Evolutionary conservation across 1,140 invertebrate genomes (phyloP).

Genomic region (Rhagoletis zephyria): DNA sequence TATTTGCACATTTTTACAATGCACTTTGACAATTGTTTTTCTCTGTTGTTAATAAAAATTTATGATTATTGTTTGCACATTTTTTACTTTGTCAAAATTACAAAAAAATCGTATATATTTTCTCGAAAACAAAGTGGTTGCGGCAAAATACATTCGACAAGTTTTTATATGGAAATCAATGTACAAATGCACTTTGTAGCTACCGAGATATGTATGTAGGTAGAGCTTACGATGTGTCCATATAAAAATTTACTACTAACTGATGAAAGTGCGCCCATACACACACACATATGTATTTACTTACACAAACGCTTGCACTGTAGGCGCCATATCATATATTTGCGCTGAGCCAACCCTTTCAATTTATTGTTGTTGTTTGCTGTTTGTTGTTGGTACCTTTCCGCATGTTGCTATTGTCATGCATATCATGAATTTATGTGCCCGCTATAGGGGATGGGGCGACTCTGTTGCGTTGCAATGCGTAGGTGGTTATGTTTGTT

Average conservation of each 20-base stretch:
- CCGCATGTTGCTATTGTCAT: slow-evolving; percentile 40
- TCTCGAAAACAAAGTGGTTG: neutral
- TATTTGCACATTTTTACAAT: slow-evolving; percentile 46
- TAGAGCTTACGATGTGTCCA: neutral
- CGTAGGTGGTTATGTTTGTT: slow-evolving; percentile 32
- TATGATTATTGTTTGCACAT: slow-evolving; percentile 55
- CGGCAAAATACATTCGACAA: neutral
- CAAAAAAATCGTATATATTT: slow-evolving; percentile 8
- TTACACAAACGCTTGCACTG: neutral
- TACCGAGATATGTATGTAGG: neutral
- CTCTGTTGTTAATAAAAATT: slow-evolving; percentile 54
- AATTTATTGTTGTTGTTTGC: slow-evolving; percentile 26
- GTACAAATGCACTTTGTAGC: neutral
- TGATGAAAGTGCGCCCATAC: neutral
- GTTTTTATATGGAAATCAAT: neutral
- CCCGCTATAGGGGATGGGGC: neutral
- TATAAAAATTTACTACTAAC: neutral
- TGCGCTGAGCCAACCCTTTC: slow-evolving; percentile 37
- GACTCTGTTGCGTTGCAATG: neutral
- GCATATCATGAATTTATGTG: slow-evolving; percentile 47
- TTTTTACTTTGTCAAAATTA: slow-evolving; percentile 53
- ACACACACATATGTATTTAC: neutral
- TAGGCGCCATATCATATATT: slow-evolving; percentile 50
- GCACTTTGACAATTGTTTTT: slow-evolving; percentile 49
- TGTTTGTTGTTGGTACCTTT: neutral